Evolutionary conservation across 53 echinoderm and acorn worm genomes (phyloP).

Genomic region (Temnopleurus reevesii): DNA sequence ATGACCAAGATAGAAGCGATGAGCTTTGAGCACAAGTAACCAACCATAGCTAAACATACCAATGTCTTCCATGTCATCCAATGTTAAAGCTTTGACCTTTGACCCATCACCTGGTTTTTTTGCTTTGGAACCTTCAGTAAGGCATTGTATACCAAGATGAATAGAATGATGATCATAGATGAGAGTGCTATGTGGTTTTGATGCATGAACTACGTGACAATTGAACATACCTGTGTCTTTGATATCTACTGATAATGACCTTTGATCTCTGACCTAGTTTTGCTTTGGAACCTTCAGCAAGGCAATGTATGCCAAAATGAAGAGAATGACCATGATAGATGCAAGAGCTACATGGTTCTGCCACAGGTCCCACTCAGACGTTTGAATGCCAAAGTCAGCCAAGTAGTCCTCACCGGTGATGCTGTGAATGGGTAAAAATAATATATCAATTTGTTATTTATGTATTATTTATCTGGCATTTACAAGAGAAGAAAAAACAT

Average conservation of each 20-base stretch:
- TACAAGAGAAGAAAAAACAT: no score
- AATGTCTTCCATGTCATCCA: no score
- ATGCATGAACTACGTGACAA: no score
- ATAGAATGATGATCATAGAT: conserved; percentile 39
- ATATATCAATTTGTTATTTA: no score
- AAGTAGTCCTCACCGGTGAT: conserved; percentile 63
- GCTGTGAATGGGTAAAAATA: conserved; percentile 43
- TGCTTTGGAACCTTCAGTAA: conserved; percentile 47
- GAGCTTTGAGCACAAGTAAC: no score
- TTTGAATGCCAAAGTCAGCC: conserved; percentile 32
- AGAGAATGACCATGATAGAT: conserved; percentile 42
- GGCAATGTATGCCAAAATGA: conserved; percentile 57
- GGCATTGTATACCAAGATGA: conserved; percentile 55
- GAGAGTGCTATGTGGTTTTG: conserved; percentile 66
- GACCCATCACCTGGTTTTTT: conserved; percentile 24
- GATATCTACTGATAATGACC: no score
- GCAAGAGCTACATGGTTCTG: conserved; percentile 64
- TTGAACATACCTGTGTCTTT: no score
- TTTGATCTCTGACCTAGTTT: conserved; percentile 26
- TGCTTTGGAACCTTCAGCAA: conserved; percentile 47
- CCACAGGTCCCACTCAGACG: conserved; percentile 59
- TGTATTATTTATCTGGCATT: no score
- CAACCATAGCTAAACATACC: no score
- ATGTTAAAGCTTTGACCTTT: no score
- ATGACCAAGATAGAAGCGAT: no score